A percentile compares a stretch with the other conserved stretches of the same genome.
phyloP scores from a whole-genome alignment of 2,888 invertebrate species.

The Leucoma salicis region DNA sequence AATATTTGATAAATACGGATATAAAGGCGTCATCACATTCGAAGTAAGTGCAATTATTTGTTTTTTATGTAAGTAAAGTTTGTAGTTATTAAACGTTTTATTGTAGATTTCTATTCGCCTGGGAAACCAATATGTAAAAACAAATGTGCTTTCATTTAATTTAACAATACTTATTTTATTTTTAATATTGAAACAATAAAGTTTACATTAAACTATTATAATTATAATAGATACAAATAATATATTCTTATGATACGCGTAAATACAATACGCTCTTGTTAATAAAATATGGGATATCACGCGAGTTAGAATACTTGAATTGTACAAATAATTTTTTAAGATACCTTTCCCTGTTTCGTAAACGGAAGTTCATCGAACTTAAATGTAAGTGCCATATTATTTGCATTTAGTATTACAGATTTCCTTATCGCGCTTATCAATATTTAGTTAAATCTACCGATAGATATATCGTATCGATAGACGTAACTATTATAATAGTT shows the following conservation, averaged over 20 bases:
- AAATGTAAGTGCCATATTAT: conserved; percentile 38
- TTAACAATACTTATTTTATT: neutral
- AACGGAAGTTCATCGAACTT: conserved; percentile 77
- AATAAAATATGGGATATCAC: neutral
- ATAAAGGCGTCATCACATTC: conserved; percentile 79
- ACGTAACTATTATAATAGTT: no score
- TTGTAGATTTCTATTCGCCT: conserved; percentile 1
- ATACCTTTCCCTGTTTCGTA: conserved; percentile 62
- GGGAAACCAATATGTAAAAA: conserved; percentile 1
- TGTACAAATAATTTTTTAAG: conserved; percentile 41
- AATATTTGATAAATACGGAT: conserved; percentile 82
- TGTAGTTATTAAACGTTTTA: conserved; percentile 5
- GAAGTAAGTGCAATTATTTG: conserved; percentile 62
- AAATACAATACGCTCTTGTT: neutral
- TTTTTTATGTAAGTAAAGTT: conserved; percentile 8
- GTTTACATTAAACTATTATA: neutral
- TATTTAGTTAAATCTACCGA: conserved; percentile 44
- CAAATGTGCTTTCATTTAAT: neutral
- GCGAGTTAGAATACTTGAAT: neutral
- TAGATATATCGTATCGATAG: no score
- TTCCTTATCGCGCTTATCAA: conserved; percentile 65
- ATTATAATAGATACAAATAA: no score
- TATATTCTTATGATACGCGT: neutral
- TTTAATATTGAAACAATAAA: neutral
- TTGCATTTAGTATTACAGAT: conserved; percentile 35